phyloP scores from a whole-genome alignment of 2,797 vertebrate genomes.

The Poeciliopsis paucimaculata region DNA sequence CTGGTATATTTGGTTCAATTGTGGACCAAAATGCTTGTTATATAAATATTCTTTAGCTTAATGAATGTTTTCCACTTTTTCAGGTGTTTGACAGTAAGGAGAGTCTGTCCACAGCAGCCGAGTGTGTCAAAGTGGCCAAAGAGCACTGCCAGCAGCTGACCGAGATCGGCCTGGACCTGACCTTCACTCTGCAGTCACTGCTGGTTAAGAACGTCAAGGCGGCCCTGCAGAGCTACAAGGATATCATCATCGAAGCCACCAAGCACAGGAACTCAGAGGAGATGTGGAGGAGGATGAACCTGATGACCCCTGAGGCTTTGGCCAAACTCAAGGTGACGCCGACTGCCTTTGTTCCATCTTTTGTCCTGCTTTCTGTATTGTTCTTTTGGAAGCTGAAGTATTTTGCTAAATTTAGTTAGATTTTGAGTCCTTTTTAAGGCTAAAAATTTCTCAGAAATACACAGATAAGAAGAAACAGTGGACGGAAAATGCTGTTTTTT shows the following conservation, averaged over 20 bases:
- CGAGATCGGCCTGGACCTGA: conserved; percentile 95
- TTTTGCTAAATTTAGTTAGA: not conserved
- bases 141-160: conserved; percentile 96
- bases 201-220: conserved; percentile 94
- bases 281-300: conserved; percentile 98
- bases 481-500: not conserved
- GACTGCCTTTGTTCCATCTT: not conserved
- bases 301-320: conserved; percentile 97
- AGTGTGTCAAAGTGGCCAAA: conserved; percentile 96
- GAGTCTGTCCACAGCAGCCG: conserved; percentile 93
- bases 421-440: not conserved
- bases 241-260: conserved; percentile 97
- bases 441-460: no score
- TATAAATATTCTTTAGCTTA: not conserved
- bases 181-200: conserved; percentile 93
- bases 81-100: conserved; percentile 97
- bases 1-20: no score
- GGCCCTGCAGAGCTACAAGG: conserved; percentile 93
- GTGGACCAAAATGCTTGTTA: not conserved
- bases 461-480: not conserved
- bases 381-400: not conserved
- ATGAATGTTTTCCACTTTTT: not conserved
- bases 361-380: no score
- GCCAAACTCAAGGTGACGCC: conserved; percentile 84
- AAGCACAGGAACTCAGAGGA: conserved; percentile 99